phyloP scores from a whole-genome alignment of 2,113 vertebrate species.

The Zosterops japonicus region DNA sequence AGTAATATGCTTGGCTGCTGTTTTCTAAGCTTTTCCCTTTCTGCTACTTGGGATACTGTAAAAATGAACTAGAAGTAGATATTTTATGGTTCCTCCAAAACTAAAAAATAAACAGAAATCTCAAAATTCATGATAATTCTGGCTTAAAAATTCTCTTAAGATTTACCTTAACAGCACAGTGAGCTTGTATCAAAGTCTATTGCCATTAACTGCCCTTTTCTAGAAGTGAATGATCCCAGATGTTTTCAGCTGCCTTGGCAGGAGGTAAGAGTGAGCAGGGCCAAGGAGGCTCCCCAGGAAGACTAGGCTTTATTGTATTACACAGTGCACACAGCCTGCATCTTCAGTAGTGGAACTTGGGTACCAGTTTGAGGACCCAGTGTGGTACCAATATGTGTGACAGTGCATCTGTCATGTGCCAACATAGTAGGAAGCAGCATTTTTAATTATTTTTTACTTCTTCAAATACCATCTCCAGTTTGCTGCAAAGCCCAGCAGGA shows the following conservation, averaged over 20 bases:
- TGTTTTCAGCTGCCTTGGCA: conserved; percentile 8
- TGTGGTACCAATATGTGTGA: rapidly evolving
- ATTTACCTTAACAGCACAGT: not conserved
- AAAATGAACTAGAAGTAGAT: not conserved
- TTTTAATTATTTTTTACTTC: not conserved
- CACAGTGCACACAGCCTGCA: not conserved
- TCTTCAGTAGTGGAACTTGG: not conserved
- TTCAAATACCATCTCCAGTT: not conserved
- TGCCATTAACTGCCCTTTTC: not conserved
- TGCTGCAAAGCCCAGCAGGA: not conserved
- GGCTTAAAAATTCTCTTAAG: not conserved
- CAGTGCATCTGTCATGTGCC: not conserved
- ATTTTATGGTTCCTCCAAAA: not conserved
- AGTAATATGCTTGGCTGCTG: not conserved
- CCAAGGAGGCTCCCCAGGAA: conserved; percentile 53
- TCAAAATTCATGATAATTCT: not conserved
- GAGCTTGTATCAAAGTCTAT: not conserved
- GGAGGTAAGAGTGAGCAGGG: conserved; percentile 69
- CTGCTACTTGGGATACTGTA: not conserved
- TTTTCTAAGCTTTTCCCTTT: not conserved
- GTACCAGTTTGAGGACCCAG: not conserved
- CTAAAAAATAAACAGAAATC: not conserved
- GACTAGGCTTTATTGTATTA: conserved; percentile 61
- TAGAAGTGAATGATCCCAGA: not conserved
- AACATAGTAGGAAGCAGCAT: rapidly evolving